Evolutionary conservation across 2,797 vertebrate genomes (phyloP).

Genomic region (Sparus aurata): DNA sequence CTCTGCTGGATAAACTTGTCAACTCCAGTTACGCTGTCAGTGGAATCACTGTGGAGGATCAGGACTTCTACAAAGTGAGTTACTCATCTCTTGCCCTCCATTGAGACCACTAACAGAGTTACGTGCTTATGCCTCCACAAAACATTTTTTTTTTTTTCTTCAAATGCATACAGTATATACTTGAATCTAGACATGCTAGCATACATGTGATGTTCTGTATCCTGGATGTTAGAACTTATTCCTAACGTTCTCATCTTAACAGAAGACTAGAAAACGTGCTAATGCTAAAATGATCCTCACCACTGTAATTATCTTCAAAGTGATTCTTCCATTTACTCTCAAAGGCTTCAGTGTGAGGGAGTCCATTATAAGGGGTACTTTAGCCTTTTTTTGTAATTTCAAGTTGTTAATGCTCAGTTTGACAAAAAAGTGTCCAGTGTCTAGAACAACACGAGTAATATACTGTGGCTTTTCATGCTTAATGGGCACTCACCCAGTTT

Average conservation of each 20-base stretch:
- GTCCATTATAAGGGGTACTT: neutral
- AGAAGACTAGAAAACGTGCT: neutral
- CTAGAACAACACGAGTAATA: neutral
- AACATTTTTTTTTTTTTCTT: neutral
- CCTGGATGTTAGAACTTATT: neutral
- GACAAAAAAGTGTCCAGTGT: neutral
- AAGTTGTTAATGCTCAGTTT: neutral
- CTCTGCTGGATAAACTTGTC: conserved; percentile 83
- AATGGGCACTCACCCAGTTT: neutral
- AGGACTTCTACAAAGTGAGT: conserved; percentile 93
- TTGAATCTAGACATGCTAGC: neutral
- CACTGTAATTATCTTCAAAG: conserved; percentile 3
- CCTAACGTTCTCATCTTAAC: neutral
- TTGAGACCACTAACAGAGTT: conserved; percentile 6
- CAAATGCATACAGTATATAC: too few relatives aligned
- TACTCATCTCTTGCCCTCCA: conserved; percentile 12
- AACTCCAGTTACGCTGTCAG: conserved; percentile 84
- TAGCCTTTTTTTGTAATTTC: neutral
- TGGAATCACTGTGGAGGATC: conserved; percentile 72
- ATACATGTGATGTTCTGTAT: neutral
- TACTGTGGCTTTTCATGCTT: neutral
- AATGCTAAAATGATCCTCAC: neutral
- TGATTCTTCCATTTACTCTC: neutral
- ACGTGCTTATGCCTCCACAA: neutral
- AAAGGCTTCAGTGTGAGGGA: neutral